These are phyloP conservation scores for Mystacides longicornis DNA, from an alignment of 2,888 invertebrate genomes.

Conservation along the genomic window DNA sequence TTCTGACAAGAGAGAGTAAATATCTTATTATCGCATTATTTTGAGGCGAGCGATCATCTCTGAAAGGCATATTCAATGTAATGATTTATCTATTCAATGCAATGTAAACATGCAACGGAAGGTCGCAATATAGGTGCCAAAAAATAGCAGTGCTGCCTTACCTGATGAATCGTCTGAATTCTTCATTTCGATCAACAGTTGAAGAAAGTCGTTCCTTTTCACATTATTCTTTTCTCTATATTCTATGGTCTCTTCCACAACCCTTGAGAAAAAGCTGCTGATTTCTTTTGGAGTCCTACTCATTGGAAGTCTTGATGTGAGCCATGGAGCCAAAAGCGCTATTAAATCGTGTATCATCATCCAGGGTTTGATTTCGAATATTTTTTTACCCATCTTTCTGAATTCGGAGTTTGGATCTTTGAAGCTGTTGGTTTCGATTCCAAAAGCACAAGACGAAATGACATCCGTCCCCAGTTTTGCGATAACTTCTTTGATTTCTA, in stretches of 20 bases:
- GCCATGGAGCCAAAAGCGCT: background rate
- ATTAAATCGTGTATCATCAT: background rate
- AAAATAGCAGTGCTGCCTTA: too few relatives aligned
- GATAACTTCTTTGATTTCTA: constrained; percentile 2
- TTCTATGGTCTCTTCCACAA: constrained; percentile 7
- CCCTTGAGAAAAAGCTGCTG: background rate
- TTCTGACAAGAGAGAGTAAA: too few relatives aligned
- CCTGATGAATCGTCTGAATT: constrained; percentile 8
- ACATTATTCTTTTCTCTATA: constrained; percentile 6
- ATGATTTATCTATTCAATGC: too few relatives aligned
- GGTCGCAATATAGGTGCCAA: too few relatives aligned
- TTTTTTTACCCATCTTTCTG: constrained; percentile 8
- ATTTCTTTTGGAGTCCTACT: background rate
- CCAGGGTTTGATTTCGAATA: background rate
- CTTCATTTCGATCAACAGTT: constrained; percentile 12
- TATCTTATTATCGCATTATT: too few relatives aligned
- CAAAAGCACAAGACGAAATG: constrained; percentile 3
- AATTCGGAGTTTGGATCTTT: constrained; percentile 20
- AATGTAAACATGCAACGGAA: too few relatives aligned
- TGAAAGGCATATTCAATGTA: too few relatives aligned
- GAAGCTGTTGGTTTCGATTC: constrained; percentile 9
- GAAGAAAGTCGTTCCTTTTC: constrained; percentile 12
- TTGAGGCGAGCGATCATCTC: too few relatives aligned
- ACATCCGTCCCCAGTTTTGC: background rate
- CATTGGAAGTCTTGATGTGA: background rate